These are phyloP conservation scores for Nettapus auritus DNA, from an alignment of 2,113 vertebrate species.

Conservation along the genomic window DNA sequence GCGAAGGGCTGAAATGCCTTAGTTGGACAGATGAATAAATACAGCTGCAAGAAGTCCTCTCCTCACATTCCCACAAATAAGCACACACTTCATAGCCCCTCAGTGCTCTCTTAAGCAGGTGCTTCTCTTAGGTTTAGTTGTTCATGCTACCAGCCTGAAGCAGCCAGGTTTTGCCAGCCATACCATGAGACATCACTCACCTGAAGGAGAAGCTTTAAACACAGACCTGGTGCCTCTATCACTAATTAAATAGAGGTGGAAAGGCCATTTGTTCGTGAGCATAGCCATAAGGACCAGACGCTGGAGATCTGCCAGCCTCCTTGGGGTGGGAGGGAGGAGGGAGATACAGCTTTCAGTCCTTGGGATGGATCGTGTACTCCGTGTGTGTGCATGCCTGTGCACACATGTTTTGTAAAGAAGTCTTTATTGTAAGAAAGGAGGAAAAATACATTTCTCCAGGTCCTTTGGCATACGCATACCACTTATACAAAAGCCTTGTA, in stretches of 20 bases:
- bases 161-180: not conserved
- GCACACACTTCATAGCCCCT: not conserved
- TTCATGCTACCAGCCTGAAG: not conserved
- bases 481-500: not conserved
- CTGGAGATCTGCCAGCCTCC: not conserved
- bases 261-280: not conserved
- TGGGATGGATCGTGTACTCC: rapidly evolving
- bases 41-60: not conserved
- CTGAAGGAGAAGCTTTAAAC: not conserved
- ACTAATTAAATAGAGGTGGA: not conserved
- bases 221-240: not conserved
- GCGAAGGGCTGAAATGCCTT: not conserved
- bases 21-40: not conserved
- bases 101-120: not conserved
- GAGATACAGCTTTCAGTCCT: not conserved
- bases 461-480: not conserved
- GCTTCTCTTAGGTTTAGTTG: not conserved
- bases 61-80: not conserved
- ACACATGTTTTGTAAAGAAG: not conserved
- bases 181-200: not conserved
- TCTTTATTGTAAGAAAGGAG: not conserved
- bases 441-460: not conserved
- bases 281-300: rapidly evolving
- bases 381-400: not conserved
- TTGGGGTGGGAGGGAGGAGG: not conserved